Percentiles rank a stretch among this genome's conserved stretches.
phyloP scores from a whole-genome alignment of 2,888 invertebrate species.

The Dendrolimus houi region DNA sequence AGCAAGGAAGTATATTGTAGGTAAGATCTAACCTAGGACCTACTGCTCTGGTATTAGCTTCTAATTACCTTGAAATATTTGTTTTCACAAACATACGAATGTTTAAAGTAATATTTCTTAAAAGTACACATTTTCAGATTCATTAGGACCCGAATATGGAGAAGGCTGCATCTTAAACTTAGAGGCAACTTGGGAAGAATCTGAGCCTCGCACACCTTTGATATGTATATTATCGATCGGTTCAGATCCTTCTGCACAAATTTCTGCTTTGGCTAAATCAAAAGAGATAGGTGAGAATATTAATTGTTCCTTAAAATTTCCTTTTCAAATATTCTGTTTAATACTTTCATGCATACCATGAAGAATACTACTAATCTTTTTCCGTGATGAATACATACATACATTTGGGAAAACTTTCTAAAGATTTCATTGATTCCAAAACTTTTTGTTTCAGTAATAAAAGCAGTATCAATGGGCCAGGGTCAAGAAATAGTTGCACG shows the following conservation, averaged over 20 bases:
- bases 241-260: slow-evolving; percentile 97
- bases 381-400: too few species aligned
- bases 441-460: slow-evolving; percentile 73
- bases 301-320: background rate
- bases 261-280: slow-evolving; percentile 89
- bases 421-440: background rate
- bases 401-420: too few species aligned
- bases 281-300: slow-evolving; percentile 84
- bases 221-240: slow-evolving; percentile 96
- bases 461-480: slow-evolving; percentile 97
- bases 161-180: slow-evolving; percentile 95
- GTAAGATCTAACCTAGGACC: slow-evolving; percentile 44
- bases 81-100: background rate
- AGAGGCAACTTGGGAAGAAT: slow-evolving; percentile 93
- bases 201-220: slow-evolving; percentile 90
- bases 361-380: too few species aligned
- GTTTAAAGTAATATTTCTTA: slow-evolving; percentile 1
- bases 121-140: slow-evolving; percentile 71
- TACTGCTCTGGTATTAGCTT: too few species aligned
- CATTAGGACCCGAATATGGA: slow-evolving; percentile 90
- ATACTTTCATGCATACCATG: too few species aligned
- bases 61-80: too few species aligned
- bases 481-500: slow-evolving; percentile 93
- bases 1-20: slow-evolving; percentile 92
- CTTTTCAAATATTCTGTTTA: too few species aligned